Percentiles rank a stretch among this genome's conserved stretches.
These are phyloP conservation scores for Tetranychus urticae DNA, from an alignment of 1,140 invertebrate genomes.

Conservation along the genomic window DNA sequence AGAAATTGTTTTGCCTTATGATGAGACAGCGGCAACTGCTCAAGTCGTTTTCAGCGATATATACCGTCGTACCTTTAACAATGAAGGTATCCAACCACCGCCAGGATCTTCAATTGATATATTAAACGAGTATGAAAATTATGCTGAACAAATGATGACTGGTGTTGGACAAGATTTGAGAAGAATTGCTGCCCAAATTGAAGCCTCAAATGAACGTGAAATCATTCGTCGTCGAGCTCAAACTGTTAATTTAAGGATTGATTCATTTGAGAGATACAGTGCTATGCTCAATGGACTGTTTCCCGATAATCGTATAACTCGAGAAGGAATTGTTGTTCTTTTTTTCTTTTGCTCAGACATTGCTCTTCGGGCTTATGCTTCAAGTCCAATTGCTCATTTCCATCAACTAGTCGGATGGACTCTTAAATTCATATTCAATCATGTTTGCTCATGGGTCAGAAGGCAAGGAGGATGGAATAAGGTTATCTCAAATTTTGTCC, in stretches of 20 bases:
- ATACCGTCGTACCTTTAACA: background rate
- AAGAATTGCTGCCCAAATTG: slow-evolving; percentile 19
- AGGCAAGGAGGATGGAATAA: slow-evolving; percentile 17
- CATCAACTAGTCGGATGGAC: slow-evolving; percentile 19
- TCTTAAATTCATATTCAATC: slow-evolving; percentile 15
- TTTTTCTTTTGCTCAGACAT: slow-evolving; percentile 25
- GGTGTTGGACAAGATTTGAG: slow-evolving; percentile 16
- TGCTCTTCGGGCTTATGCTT: slow-evolving; percentile 16
- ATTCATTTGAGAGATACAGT: background rate
- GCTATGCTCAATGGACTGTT: slow-evolving; percentile 4
- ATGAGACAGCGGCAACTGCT: background rate
- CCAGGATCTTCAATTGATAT: background rate
- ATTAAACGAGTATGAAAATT: background rate
- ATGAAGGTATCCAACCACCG: background rate
- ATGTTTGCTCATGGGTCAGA: slow-evolving; percentile 18
- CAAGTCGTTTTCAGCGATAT: background rate
- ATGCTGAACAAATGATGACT: background rate
- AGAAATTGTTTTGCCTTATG: background rate
- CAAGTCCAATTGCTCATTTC: slow-evolving; percentile 10
- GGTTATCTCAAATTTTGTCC: background rate
- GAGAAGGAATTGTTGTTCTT: slow-evolving; percentile 20
- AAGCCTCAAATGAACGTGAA: slow-evolving; percentile 15
- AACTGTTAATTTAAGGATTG: slow-evolving; percentile 11
- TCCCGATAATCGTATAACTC: slow-evolving; percentile 13
- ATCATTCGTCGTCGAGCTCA: slow-evolving; percentile 15